Conservation (phyloP, 2,888 invertebrate genomes). For the Tipula helvola region DNA sequence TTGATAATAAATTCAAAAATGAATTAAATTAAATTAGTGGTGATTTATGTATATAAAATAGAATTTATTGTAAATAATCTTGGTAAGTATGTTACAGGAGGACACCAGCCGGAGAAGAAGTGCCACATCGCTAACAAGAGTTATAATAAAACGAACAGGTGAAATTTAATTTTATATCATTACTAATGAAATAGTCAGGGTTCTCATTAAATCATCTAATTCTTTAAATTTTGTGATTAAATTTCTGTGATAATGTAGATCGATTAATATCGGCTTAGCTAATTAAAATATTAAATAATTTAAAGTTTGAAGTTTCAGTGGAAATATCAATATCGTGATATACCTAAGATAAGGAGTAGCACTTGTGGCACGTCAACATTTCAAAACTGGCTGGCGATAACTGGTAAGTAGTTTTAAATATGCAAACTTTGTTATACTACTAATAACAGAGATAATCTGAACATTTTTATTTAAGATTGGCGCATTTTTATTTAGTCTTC, state of each 20-base stretch:
- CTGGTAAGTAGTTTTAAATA: neutral
- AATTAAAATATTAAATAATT: neutral
- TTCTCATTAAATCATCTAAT: neutral
- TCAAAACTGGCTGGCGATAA: neutral
- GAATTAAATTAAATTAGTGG: neutral
- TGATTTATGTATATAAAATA: neutral
- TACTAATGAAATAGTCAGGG: neutral
- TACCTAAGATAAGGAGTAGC: neutral
- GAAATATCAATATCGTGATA: neutral
- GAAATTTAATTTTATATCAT: neutral
- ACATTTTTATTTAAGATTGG: neutral
- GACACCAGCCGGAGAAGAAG: neutral
- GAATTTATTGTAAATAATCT: neutral
- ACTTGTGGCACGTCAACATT: neutral
- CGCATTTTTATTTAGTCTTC: neutral
- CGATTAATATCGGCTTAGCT: neutral
- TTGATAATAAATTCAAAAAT: neutral
- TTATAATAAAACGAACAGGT: neutral
- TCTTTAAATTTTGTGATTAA: neutral
- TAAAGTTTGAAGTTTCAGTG: neutral
- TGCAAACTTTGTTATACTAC: neutral
- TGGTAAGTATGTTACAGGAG: neutral
- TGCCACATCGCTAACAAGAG: neutral
- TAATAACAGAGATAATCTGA: neutral
- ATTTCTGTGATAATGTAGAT: neutral